Base-by-base conservation (phyloP, 2,797 vertebrate species). In the Gila robusta region DNA sequence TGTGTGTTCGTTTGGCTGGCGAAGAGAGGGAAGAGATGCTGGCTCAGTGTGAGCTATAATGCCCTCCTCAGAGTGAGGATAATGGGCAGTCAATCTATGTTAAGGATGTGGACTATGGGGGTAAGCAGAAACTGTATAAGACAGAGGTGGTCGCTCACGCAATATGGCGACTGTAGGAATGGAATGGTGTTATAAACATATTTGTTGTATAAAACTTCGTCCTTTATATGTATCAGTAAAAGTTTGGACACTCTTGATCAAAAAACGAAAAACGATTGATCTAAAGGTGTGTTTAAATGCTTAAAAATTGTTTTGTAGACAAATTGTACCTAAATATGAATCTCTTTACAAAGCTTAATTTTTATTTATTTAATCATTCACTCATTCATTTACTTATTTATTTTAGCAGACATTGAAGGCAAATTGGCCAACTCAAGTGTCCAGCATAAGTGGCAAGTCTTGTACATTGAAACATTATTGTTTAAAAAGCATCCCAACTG, bases 41-140 rank as follows among this genome's bases (percentile, higher is more conserved):
- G 66, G n/a, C 41, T 71, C 81, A 74, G 12, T 44, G 17, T 84
- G 37, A 54, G 49, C 56, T 79, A 70, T 72, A 64, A 78, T 73
- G 44, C 28, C 6, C 39, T 74, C 12, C 19, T 35, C 32, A 82
- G 35, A 47, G 81, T 39, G 9, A 73, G 23, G 16, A 84, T 78
- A 84, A 86, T 12, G 66, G 28, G 6, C 16, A 83, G 41, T 74
- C 17, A 72, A 76, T 84, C 66, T 82, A 26, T 44, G 41, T 39
- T 39, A 41, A 84, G 79, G 14, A 59, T 77, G 56, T 66, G 64
- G 59, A 76, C 19, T 41, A 39, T 78, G 16, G 54, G 52, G 41
- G 8, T 49, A 69, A 69, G 39, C 35, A 82, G 23, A 59, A 16
- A 71, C 6, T n/a, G 62, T 52, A 35, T 67, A 23, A 32, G 16